Evolutionary conservation across 1,140 invertebrate genomes (phyloP).

Genomic region (Holotrichia oblita): DNA sequence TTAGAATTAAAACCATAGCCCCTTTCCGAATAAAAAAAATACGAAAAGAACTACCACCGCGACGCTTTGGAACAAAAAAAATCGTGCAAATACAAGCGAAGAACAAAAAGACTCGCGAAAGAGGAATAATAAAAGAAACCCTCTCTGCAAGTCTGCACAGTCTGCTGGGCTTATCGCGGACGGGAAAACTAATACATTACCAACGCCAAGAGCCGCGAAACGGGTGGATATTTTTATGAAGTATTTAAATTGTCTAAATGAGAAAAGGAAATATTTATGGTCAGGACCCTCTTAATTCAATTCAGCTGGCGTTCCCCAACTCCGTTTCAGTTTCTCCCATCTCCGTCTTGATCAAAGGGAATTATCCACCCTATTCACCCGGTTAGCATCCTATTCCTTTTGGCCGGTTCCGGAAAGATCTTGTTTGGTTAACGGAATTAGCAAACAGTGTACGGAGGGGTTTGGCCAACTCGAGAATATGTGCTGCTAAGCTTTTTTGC

Average conservation of each 20-base stretch:
- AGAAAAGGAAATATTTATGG: slow-evolving; percentile 37
- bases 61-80: too few relatives aligned
- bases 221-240: slow-evolving; percentile 18
- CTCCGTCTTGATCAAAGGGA: not conserved
- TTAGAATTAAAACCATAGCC: too few relatives aligned
- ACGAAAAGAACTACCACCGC: too few relatives aligned
- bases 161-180: too few relatives aligned
- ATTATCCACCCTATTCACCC: not conserved
- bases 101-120: too few relatives aligned
- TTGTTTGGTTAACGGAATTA: slow-evolving; percentile 54
- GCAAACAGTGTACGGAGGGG: slow-evolving; percentile 45
- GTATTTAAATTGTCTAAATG: slow-evolving; percentile 36
- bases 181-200: slow-evolving; percentile 2
- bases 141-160: too few relatives aligned
- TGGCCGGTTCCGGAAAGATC: not conserved
- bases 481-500: not conserved
- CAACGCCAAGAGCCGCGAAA: slow-evolving; percentile 1
- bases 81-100: too few relatives aligned
- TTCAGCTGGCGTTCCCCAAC: not conserved
- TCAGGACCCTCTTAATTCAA: slow-evolving; percentile 1
- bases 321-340: not conserved
- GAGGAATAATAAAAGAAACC: too few relatives aligned
- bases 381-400: too few relatives aligned
- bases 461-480: not conserved
- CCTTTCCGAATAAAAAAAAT: too few relatives aligned